Evolutionary conservation across 2,797 vertebrate genomes (phyloP), one percentile per base, ranked within the genome.

Genomic region (Alfaro cultratus): DNA sequence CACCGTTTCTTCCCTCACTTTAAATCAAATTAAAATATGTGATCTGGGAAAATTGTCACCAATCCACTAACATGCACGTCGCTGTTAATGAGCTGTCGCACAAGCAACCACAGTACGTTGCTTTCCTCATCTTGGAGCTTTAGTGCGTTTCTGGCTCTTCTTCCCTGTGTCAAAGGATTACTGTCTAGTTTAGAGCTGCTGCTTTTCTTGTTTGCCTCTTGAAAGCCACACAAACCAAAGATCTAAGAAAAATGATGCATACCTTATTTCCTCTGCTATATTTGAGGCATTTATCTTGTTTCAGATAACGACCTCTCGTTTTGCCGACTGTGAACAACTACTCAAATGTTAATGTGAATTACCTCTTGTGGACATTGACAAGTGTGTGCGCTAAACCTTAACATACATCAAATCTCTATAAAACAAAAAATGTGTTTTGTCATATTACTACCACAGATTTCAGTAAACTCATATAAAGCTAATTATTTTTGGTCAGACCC

Each of bases 11-110:
- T 71, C 39, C 53, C 9, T 77, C 75, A 62, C 21, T 81, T 83
- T 83, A 83, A 92, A 86, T 85, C 88, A 83, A 90, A 89, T 91
- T 93, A 88, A 86, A 86, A 84, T 1, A 79, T 72, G 82, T 53
- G 82, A 87, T 84, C 51, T 67, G 9, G 49, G 47, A 46, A 43
- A 82, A 77, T 76, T 78, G 51, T 82, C 72, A 76, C 76, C 70
- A 31, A 4, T n/a, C 67, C 75, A 74, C 77, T 79, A 29, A 77
- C 81, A 64, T 29, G 49, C 36, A 68, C 68, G 41, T 62, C 12
- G 41, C 77, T 26, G 74, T 79, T 90, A 92, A 92, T 88, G 90
- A 91, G 89, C 76, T 82, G 3, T 45, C 2, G 43, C 43, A 77
- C 70, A 82, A 64, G 73, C 73, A 76, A 76, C 68, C 75, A 29